Evolutionary conservation across 2,888 invertebrate species (phyloP), one percentile per base, ranked within the genome.

Genomic region (Tillus elongatus): DNA sequence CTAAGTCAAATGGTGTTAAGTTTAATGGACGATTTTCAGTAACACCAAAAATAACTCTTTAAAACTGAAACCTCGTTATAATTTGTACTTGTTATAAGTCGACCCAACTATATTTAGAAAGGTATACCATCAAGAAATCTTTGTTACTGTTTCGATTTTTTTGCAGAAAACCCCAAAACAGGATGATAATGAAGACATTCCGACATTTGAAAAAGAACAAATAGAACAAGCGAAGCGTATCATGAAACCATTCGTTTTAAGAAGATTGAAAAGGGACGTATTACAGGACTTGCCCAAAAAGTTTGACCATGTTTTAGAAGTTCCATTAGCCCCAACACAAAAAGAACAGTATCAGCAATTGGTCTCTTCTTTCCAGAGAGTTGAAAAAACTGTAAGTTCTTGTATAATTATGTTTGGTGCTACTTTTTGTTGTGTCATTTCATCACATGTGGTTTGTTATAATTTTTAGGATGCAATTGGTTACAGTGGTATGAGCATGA

Each of bases 221-320:
- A 86, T 97, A 29, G 79, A 80, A 9, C 88, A 93, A 55, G 96
- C 96, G 0, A 95, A 96, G 60, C 74, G 83, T 33, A 95, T 97
- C 48, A 92, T 97, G 86, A 87, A 86, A 61, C 97, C 97, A 0
- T 97, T 97, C 62, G 80, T 96, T 2, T 70, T 97, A 30, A 71
- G 96, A 11, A 71, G 97, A 39, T 68, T 95, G 31, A 96, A 96
- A 64, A 67, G 74, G 13, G 89, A 93, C 51, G 93, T 93, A 0
- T 70, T 90, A 0, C 76, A 79, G 39, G 86, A 90, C 63, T 66
- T 97, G 51, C 96, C 96, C 0, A 66, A 73, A 51, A 97, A 96
- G 67, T 74, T 71, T 2, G 86, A 90, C 44, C 68, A 74, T 33
- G 73, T 82, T 1, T 72, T 82, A 33, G 67, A 69, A 46, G 74